A percentile compares a stretch with the other conserved stretches of the same genome.
Evolutionary conservation across 2,888 invertebrate species (phyloP).

Genomic region (Oegoconia quadripuncta): DNA sequence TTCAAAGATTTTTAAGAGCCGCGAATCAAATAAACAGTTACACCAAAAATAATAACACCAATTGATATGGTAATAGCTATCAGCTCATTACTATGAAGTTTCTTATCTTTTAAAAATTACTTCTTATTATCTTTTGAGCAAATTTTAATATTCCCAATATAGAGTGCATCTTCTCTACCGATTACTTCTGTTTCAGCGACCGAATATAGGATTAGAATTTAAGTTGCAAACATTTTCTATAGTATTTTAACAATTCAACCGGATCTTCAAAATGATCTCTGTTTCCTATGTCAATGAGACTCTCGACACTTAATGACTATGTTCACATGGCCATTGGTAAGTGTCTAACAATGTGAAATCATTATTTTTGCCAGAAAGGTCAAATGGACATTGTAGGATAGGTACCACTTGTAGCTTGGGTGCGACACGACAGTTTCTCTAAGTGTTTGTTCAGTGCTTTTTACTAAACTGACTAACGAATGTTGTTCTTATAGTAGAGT

Average conservation of each 20-base stretch:
- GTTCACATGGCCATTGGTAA: background rate
- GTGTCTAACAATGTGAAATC: slow-evolving; percentile 25
- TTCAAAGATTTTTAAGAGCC: too few relatives aligned
- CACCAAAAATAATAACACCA: too few relatives aligned
- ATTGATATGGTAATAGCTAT: background rate
- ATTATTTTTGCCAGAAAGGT: slow-evolving; percentile 25
- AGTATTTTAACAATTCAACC: too few relatives aligned
- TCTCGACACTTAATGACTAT: slow-evolving; percentile 16
- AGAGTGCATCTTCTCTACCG: too few relatives aligned
- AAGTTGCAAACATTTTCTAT: too few relatives aligned
- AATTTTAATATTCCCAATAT: too few relatives aligned
- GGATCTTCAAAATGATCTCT: background rate
- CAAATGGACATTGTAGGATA: slow-evolving; percentile 23
- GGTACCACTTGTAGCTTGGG: slow-evolving; percentile 13
- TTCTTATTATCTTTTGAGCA: too few relatives aligned
- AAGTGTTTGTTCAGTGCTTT: slow-evolving; percentile 19
- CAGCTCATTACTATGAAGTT: too few relatives aligned
- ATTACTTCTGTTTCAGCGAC: too few relatives aligned
- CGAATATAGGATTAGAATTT: too few relatives aligned
- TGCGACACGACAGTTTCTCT: slow-evolving; percentile 14
- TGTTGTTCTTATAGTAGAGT: background rate
- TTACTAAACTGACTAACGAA: background rate
- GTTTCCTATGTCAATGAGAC: slow-evolving; percentile 12
- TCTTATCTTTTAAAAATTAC: background rate
- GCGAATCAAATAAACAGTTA: too few relatives aligned